These are phyloP conservation scores for Drosophila seguyi DNA, from an alignment of 1,140 invertebrate genomes.

Conservation along the genomic window DNA sequence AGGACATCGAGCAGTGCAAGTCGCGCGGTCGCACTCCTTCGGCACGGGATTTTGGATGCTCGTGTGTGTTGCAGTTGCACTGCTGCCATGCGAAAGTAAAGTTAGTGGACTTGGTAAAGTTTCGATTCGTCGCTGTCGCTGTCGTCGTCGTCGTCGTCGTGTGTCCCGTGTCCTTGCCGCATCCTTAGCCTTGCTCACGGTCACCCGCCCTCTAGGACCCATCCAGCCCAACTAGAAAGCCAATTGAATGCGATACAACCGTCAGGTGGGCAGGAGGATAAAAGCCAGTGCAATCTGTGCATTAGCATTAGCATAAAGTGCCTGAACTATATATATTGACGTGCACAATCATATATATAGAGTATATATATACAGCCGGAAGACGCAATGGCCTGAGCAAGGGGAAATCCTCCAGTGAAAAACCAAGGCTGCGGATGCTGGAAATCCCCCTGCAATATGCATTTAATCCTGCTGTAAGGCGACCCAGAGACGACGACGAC, in stretches of 20 bases:
- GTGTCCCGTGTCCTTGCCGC: constrained; percentile 44
- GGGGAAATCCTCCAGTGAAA: neutral
- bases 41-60: constrained; percentile 20
- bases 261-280: constrained; percentile 13
- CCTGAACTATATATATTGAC: constrained; percentile 31
- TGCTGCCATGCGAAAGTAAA: constrained; percentile 32
- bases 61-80: constrained; percentile 37
- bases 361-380: constrained; percentile 26
- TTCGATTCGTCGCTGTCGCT: constrained; percentile 42
- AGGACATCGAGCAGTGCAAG: constrained; percentile 70
- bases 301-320: constrained; percentile 57
- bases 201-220: neutral
- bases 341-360: constrained; percentile 15
- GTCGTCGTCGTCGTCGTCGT: constrained; percentile 17
- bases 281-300: constrained; percentile 46
- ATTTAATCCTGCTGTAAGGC: constrained; percentile 42
- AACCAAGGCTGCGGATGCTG: constrained; percentile 31
- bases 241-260: constrained; percentile 38
- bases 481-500: constrained; percentile 4
- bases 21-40: constrained; percentile 48
- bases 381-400: constrained; percentile 35
- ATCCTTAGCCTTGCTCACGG: constrained; percentile 60
- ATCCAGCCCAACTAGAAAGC: constrained; percentile 1
- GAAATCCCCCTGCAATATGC: constrained; percentile 19
- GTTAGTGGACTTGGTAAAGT: constrained; percentile 38